Evolutionary conservation across 2,113 vertebrate species (phyloP), one percentile per base, ranked within the genome.

Genomic region (Mesembrinibis cayennensis): DNA sequence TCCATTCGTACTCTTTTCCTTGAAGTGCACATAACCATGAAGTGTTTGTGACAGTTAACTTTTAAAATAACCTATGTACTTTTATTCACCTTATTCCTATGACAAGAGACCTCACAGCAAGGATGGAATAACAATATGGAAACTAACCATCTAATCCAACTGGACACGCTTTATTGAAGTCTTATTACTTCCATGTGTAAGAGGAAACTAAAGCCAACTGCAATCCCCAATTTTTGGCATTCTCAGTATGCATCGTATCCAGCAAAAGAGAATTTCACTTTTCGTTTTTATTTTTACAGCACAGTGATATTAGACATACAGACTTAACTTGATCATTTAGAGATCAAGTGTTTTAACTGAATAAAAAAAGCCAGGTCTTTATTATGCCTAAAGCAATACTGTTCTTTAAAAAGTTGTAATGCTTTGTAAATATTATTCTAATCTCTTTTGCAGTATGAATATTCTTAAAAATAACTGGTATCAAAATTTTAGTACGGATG

Each of bases 101-200:
- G 65, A 93, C 9, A 11, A 96, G 78, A 97, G 98, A 98, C 98
- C 95, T 95, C 97, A 97, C 98, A 98, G 97, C 94, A 97, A 96
- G 97, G 97, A 97, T 95, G 95, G 95, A 98, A 97, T 94, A 98
- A 98, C 97, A 90, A 93, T 96, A 98, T 98, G 98, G 98, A 98
- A 98, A 98, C 87, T 97, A 97, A 95, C 80, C 80, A 91, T 89
- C 89, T 96, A 95, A 97, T 98, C 98, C 98, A 98, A 96, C 50
- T 98, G 97, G 94, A 98, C 86, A 91, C 92, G 91, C 84, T 94
- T 97, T 96, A 97, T 82, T 97, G 90, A 95, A 96, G 88, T 93
- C 90, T 98, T 98, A 98, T 98, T 98, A 96, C 89, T 98, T 98
- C 98, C 98, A 98, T 97, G 95, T 98, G 98, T 90, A 98, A 93